phyloP scores from a whole-genome alignment of 2,888 invertebrate species.

The Dasysyrphus tricinctus region DNA sequence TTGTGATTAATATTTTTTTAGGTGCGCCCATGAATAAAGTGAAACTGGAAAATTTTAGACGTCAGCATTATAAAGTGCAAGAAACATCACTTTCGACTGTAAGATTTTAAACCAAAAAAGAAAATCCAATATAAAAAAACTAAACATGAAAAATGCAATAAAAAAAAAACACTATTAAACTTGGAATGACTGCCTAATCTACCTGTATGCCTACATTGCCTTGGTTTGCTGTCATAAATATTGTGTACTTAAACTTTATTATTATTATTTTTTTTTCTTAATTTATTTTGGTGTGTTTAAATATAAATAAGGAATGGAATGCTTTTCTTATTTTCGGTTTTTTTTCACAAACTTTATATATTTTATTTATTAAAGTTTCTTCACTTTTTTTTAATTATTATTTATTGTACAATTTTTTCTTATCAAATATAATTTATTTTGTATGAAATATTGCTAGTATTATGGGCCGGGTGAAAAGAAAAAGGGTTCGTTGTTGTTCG shows the following conservation, averaged over 20 bases:
- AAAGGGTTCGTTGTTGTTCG: too few relatives aligned
- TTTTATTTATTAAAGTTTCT: not conserved
- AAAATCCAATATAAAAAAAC: constrained; percentile 53
- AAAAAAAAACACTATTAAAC: constrained; percentile 74
- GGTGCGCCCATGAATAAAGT: constrained; percentile 93
- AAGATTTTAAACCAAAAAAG: constrained; percentile 83
- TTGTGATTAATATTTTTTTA: constrained; percentile 82
- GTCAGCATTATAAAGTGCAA: constrained; percentile 89
- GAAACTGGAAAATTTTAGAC: constrained; percentile 90
- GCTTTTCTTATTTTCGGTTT: not conserved
- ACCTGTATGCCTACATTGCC: constrained; percentile 77
- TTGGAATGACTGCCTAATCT: constrained; percentile 78
- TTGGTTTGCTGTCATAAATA: constrained; percentile 77
- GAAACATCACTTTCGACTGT: constrained; percentile 92
- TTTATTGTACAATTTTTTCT: not conserved
- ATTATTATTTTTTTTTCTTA: not conserved
- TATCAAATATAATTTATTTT: not conserved
- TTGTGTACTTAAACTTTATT: constrained; percentile 63
- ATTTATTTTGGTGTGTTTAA: constrained; percentile 44
- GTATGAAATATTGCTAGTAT: not conserved
- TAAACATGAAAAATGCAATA: constrained; percentile 58
- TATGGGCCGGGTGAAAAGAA: not conserved
- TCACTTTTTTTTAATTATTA: not conserved
- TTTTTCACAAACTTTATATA: not conserved
- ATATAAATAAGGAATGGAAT: constrained; percentile 1